A percentile compares a stretch with the other conserved stretches of the same genome.
phyloP scores from a whole-genome alignment of 2,113 vertebrate species.

The Climacteris rufus region DNA sequence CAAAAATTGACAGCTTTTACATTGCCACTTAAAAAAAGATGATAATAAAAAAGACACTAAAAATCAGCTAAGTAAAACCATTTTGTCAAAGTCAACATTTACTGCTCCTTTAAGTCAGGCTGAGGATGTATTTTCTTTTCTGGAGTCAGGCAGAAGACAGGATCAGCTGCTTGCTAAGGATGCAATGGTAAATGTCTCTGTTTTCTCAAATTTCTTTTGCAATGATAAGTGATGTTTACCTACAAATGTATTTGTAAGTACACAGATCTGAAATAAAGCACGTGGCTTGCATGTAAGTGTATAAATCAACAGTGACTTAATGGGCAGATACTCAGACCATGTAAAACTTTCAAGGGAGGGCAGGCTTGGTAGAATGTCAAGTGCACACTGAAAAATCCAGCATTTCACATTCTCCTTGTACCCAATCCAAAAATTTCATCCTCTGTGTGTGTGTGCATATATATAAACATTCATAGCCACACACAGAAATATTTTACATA shows the following conservation, averaged over 20 bases:
- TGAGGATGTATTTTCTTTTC: not conserved
- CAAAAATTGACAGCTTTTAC: not conserved
- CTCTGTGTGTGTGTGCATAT: not conserved
- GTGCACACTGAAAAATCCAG: not conserved
- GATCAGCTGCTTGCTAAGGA: constrained; percentile 7
- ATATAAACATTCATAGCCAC: not conserved
- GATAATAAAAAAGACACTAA: not conserved
- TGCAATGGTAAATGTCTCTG: not conserved
- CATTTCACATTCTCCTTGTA: not conserved
- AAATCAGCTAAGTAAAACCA: not conserved
- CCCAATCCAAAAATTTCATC: not conserved
- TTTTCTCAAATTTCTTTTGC: not conserved
- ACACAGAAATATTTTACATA: not conserved
- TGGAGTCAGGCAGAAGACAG: not conserved
- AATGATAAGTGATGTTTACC: not conserved
- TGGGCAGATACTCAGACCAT: not conserved
- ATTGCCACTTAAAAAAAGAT: not conserved
- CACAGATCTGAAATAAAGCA: not conserved
- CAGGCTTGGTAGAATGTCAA: not conserved
- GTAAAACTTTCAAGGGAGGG: not conserved
- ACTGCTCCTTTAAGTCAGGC: not conserved
- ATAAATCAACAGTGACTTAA: not conserved
- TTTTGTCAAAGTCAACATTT: not conserved
- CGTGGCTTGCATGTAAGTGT: not conserved
- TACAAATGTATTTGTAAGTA: not conserved